Base-by-base conservation (phyloP, 2,888 invertebrate species). In the Nebria salina region DNA sequence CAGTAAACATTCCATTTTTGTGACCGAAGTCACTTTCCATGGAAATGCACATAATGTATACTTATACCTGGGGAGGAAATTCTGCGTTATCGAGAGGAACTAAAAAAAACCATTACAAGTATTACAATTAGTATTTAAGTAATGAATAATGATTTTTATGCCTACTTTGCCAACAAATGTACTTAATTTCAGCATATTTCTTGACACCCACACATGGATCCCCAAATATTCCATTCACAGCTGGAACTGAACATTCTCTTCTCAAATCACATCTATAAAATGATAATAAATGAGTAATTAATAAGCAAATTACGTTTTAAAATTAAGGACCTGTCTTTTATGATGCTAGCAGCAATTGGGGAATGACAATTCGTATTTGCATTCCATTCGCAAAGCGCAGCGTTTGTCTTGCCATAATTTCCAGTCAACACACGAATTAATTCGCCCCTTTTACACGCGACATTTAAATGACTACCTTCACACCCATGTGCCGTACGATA, bases 391-490 rank as follows among this genome's bases (percentile, higher is more conserved):
- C 72, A 72, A n/a, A 34, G 25, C 8, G 72, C 25, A 72, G 25
- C 13, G 26, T 72, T 72, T 0, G 72, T 72, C 9, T 34, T 20
- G 5, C 72, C 72, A 34, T 72, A 72, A 9, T 72, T 34, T n/a
- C 72, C 72, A 26, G 25, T 72, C 20, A 72, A n/a, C n/a, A 72
- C 20, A 34, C 72, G 72, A 25, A 72, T 72, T 13, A 72, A n/a
- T 72, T 72, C 72, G 25, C 72, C 72, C 13, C 13, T 34, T 20
- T 15, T 26, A 25, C 72, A 72, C 26, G 20, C 25, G 25, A 72
- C 72, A 7, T 72, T 25, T 20, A 72, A 13, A n/a, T 7, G 9
- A 6, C 26, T 34, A 2, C 26, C 34, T 25, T 72, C 72, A 34
- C 72, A 72, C 1, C 25, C 72, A 13, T 72, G 13, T 72, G 25